Evolutionary conservation across 1,140 invertebrate species (phyloP).

Genomic region (Drosophila obscura): DNA sequence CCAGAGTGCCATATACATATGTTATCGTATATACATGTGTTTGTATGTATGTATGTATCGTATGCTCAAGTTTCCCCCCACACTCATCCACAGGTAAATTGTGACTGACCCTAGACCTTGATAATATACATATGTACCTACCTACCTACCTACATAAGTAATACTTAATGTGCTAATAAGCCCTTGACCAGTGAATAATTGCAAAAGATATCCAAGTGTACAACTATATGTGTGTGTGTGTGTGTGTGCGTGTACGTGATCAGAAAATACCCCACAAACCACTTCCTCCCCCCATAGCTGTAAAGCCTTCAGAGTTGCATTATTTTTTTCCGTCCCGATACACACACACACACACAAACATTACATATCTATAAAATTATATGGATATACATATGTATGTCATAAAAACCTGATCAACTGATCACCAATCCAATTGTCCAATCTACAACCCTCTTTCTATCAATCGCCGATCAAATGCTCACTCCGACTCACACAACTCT

Average conservation of each 20-base stretch:
- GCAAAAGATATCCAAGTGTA: no score
- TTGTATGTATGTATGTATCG: constrained; percentile 9
- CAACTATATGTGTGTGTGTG: no score
- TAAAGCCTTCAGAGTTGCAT: constrained; percentile 7
- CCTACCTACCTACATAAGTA: background rate
- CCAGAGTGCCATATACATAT: constrained; percentile 29
- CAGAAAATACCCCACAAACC: background rate
- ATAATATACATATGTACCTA: background rate
- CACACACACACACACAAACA: constrained; percentile 3
- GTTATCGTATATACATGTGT: constrained; percentile 1
- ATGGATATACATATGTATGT: constrained; percentile 13
- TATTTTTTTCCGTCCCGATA: constrained; percentile 14
- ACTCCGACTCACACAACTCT: background rate
- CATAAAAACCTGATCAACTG: background rate
- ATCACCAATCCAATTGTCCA: constrained; percentile 8
- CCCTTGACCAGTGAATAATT: no score
- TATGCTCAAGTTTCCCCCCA: constrained; percentile 43
- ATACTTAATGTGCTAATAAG: background rate
- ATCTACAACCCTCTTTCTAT: background rate
- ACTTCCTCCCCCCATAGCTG: background rate
- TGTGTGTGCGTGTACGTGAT: background rate
- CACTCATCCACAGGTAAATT: constrained; percentile 57
- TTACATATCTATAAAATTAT: constrained; percentile 1
- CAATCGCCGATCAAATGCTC: no score
- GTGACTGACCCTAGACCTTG: constrained; percentile 24